Base-by-base conservation (phyloP, 2,888 invertebrate species). In the Drosophila robusta region DNA sequence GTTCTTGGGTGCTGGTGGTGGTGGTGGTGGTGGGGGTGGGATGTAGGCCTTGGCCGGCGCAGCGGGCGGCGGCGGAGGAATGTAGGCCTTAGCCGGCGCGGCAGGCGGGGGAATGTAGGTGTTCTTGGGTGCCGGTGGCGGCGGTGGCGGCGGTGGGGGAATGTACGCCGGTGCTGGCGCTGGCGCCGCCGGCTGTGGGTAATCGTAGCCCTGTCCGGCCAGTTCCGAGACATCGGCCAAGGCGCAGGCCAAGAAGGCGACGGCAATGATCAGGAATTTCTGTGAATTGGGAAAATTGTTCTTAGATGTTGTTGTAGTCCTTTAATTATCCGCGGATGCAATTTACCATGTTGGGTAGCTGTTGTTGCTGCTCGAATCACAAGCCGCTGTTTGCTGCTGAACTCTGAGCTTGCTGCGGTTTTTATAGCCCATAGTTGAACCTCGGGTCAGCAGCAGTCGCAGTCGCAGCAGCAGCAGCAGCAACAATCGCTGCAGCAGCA, bases 201-300 rank as follows among this genome's bases (percentile, higher is more conserved):
- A 86, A 12, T 87, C 72, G 26, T 90, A 89, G 46, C 85, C 85
- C n/a, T 65, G 68, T 1, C 67, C 41, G n/a, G 55, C 38, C 24
- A 82, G 51, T n/a, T 89, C 85, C 7, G 85, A 85, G 14, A 83
- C 89, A 63, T 84, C 84, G 1, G 84, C 84, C 22, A 69, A 69
- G 64, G 88, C 89, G 73, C 89, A 89, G 62, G 87, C 86, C 90
- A 90, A 29, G 32, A 89, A 73, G 76, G 90, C 86, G 61, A 73
- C 63, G 63, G 89, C 78, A 32, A 89, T 32, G 49, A 85, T 70
- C 1, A 86, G 55, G 52, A 87, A 62, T 89, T 87, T 86, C 86
- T 86, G 62, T 18, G 16, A 12, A 57, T 12, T 14, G 22, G 44
- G 7, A 36, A 26, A 32, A 9, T 0, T 1, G 0, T 29, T 52